Evolutionary conservation across 2,113 vertebrate species (phyloP).

Genomic region (Octodon degus): DNA sequence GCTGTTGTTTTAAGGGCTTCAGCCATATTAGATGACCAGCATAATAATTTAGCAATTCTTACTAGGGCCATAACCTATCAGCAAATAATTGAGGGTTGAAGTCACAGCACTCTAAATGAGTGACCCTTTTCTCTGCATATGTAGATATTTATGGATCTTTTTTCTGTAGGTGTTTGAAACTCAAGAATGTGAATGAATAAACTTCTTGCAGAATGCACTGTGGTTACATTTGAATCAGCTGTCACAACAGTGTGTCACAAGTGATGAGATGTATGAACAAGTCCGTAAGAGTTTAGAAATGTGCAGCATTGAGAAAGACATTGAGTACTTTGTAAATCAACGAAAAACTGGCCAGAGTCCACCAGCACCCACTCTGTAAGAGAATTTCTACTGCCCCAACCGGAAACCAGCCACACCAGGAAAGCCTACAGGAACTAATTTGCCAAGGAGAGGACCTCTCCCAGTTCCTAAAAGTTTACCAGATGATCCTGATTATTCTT

Average conservation of each 20-base stretch:
- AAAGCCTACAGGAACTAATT: conserved; percentile 65
- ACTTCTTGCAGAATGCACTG: conserved; percentile 91
- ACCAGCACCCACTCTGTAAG: conserved; percentile 93
- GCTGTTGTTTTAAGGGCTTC: no score
- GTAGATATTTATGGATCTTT: background rate
- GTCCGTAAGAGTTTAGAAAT: conserved; percentile 94
- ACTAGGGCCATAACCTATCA: no score
- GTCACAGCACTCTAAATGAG: background rate
- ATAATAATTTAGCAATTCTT: no score
- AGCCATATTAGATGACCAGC: no score
- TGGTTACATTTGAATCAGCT: conserved; percentile 97
- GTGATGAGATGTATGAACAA: conserved; percentile 94
- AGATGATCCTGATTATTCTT: conserved; percentile 84
- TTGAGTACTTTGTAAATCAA: conserved; percentile 93
- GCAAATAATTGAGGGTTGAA: background rate
- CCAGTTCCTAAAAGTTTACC: conserved; percentile 83
- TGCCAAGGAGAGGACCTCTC: conserved; percentile 87
- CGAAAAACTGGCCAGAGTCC: conserved; percentile 91
- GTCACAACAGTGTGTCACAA: conserved; percentile 94
- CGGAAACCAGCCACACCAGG: conserved; percentile 77
- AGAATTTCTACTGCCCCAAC: conserved; percentile 95
- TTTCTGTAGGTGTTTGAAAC: conserved; percentile 91
- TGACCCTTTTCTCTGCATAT: background rate
- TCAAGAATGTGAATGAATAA: conserved; percentile 93
- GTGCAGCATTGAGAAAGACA: conserved; percentile 94